Evolutionary conservation across 2,113 vertebrate genomes (phyloP), one percentile per base, ranked within the genome.

Genomic region (Phasianus colchicus): DNA sequence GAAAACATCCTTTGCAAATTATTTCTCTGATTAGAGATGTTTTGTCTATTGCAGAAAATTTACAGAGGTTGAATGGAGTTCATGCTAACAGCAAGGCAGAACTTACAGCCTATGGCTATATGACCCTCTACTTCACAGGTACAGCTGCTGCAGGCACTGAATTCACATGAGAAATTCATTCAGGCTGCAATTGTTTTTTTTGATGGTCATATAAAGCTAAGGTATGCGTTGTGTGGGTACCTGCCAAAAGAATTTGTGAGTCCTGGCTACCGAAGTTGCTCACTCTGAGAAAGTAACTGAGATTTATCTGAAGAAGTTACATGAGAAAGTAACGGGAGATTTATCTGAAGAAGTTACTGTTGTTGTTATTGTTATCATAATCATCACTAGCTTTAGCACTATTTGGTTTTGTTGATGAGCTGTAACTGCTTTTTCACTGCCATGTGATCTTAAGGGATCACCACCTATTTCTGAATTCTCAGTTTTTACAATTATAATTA

Each of bases 41-140:
- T 96, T 93, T 92, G 92, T 91, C 95, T 93, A 57, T 79, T 66
- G 89, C n/a, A 85, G 83, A 48, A 90, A 48, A 76, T 88, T 92
- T 84, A 61, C 45, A 32, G 52, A 82, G 80, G 79, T 18, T 54
- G 61, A 42, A 78, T 69, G 58, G 30, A 83, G 54, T 90, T 95
- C 65, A 73, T 27, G 15, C 72, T 86, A 93, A 90, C 65, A 78
- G 57, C 24, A 29, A 86, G 42, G 73, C 20, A 88, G 69, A 84
- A 47, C 52, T 88, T 88, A 38, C 8, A 69, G 75, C 85, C 32
- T 20, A 43, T 90, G 90, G 34, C 65, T 88, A 29, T 1, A 2
- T 82, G 65, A 47, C 30, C 43, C 58, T 8, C n/a, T 67, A 47
- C 65, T 89, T 89, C 72, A 86, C 48, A 86, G 73, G 6, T 9